Base-by-base conservation (phyloP, 2,113 vertebrate genomes). In the Spilogale gracilis region DNA sequence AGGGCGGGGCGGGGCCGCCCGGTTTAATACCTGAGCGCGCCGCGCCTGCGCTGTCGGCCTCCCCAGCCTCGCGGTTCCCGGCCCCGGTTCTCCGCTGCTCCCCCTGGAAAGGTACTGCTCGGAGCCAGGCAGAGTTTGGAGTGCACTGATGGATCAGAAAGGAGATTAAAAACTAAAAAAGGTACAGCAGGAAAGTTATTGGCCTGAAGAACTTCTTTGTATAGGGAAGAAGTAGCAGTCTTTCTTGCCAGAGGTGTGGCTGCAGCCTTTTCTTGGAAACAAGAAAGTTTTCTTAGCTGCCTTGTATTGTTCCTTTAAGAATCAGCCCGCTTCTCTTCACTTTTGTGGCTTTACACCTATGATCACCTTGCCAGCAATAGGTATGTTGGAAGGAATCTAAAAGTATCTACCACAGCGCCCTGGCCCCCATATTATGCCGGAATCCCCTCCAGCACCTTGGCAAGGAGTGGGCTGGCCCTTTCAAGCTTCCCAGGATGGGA, bases 1-100 rank as follows among this genome's bases (percentile, higher is more conserved):
- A 13, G 63, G 23, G 9, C 0, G 54, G 52, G 27, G 73, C 21
- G 48, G 63, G n/a, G 27, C n/a, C 6, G 5, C 6, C 23, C 0
- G 2, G 3, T 0, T 2, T 5, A 6, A 32, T 0, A 95, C 97
- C 97, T 94, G 96, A 73, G 83, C 21, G 4, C 10, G 6, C 1
- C 21, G 50, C 10, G 52, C 80, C 5, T 38, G 89, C 23, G 81
- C 56, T 3, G 6, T 88, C 0, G 1, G 8, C 2, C 5, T 27
- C 3, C 9, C 12, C 0, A 25, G 13, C 14, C 27, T 2, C 3
- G 5, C 12, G 2, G 13, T 3, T 38, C 16, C 27, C 5, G 38
- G 27, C 5, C 6, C 13, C 27, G 0, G 0, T 4, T 16, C 45
- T 14, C 32, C 2, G 21, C 4, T 17, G 3, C 6, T 43, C 2